A percentile compares a stretch with the other conserved stretches of the same genome.
Evolutionary conservation across 2,888 invertebrate species (phyloP).

Genomic region (Chrysina gloriosa): DNA sequence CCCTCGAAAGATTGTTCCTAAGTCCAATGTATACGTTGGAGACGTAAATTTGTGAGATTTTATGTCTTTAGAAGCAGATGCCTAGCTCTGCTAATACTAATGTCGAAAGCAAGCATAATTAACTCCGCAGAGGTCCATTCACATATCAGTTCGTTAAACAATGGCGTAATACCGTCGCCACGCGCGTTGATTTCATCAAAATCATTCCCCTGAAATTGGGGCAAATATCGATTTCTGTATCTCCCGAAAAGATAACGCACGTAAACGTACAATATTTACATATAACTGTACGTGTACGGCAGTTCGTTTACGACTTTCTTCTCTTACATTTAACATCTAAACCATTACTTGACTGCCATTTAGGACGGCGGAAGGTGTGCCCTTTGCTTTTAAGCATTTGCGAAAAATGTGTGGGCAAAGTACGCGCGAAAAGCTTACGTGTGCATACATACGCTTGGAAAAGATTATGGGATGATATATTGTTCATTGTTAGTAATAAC

Average conservation of each 20-base stretch:
- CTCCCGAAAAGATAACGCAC: slow-evolving; percentile 5
- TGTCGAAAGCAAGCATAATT: slow-evolving; percentile 8
- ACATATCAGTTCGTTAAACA: slow-evolving; percentile 29
- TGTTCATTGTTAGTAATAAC: too few relatives aligned
- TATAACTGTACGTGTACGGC: not conserved
- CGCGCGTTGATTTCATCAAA: slow-evolving; percentile 27
- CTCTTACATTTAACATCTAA: not conserved
- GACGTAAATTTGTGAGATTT: too few relatives aligned
- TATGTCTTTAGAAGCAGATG: too few relatives aligned
- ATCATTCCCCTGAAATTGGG: slow-evolving; percentile 8
- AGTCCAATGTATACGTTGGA: too few relatives aligned
- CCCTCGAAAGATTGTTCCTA: too few relatives aligned
- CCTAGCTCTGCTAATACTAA: too few relatives aligned
- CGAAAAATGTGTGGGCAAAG: not conserved
- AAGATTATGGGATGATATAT: too few relatives aligned
- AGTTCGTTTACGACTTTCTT: not conserved
- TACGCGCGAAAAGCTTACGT: too few relatives aligned
- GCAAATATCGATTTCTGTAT: slow-evolving; percentile 14
- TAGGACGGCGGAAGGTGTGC: not conserved
- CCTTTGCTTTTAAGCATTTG: not conserved
- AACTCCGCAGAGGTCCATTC: not conserved
- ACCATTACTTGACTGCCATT: not conserved
- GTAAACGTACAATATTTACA: not conserved
- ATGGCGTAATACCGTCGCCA: slow-evolving; percentile 8
- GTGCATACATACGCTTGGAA: too few relatives aligned